phyloP scores from a whole-genome alignment of 2,797 vertebrate species.

The Dromococcyx pavoninus region DNA sequence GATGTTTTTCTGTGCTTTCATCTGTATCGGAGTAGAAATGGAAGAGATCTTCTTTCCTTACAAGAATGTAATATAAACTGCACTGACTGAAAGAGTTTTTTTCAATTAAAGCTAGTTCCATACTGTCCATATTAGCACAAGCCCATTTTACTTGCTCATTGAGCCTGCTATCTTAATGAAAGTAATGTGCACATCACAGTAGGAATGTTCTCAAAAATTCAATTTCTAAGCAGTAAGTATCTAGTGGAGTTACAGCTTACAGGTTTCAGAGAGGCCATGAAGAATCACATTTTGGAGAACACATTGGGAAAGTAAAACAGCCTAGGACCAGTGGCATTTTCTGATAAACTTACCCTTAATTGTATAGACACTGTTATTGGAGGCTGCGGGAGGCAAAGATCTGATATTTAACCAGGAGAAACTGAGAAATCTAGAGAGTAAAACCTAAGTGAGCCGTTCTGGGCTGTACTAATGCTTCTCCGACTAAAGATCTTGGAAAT shows the following conservation, averaged over 20 bases:
- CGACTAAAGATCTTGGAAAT: not conserved
- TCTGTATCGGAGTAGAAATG: not conserved
- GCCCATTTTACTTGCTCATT: conserved; percentile 7
- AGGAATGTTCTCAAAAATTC: not conserved
- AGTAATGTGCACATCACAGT: not conserved
- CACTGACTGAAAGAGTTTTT: not conserved
- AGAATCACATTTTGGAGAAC: not conserved
- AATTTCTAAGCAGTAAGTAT: not conserved
- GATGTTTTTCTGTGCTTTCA: not conserved
- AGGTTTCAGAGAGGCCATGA: not conserved
- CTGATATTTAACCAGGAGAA: not conserved
- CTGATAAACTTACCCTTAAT: not conserved
- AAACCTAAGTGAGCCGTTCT: not conserved
- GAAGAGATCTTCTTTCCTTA: not conserved
- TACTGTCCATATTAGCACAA: not conserved
- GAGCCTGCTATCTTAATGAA: not conserved
- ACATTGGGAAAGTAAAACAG: not conserved
- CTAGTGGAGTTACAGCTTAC: not conserved
- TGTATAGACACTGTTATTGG: not conserved
- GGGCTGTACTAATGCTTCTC: not conserved
- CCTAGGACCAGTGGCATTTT: not conserved
- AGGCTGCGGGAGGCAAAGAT: not conserved
- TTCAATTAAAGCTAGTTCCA: conserved; percentile 21
- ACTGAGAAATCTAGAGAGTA: not conserved
- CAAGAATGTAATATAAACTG: not conserved